These are phyloP conservation scores for rabbit (Oryctolagus cuniculus) DNA, from an alignment of 2,113 vertebrate species.

Conservation along the genomic window mOryCun1.1 NC_091452.1:15697001-15697500, in stretches of 20 bases:
- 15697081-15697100: conserved; percentile 36
- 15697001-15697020: neutral
- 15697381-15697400: neutral
- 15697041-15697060: neutral
- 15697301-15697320: neutral
- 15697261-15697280: neutral
- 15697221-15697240: neutral
- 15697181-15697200: neutral
- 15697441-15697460: neutral
- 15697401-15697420: neutral
- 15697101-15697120: neutral
- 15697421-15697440: neutral
- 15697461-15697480: neutral
- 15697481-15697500: neutral
- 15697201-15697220: neutral
- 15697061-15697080: neutral
- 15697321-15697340: conserved; percentile 16
- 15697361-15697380: neutral
- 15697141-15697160: neutral
- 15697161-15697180: neutral
- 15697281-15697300: neutral
- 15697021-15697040: neutral
- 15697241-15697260: neutral
- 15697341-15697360: neutral
- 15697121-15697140: conserved; percentile 6